Evolutionary conservation across 2,797 vertebrate genomes (phyloP), one percentile per base, ranked within the genome.

Genomic region (Danio kyathit): DNA sequence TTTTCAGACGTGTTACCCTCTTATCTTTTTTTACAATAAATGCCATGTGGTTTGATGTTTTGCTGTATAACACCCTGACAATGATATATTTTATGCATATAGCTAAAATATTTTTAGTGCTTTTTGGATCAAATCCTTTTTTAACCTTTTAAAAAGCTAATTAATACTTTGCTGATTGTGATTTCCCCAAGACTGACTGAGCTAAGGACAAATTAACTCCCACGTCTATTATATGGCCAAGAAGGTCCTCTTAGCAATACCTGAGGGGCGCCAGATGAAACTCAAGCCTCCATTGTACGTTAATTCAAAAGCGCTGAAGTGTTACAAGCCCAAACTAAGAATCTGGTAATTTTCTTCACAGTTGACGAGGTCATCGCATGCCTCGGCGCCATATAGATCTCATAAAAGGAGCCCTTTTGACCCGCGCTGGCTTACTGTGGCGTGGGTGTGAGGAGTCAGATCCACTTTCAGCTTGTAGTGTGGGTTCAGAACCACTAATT

Each of bases 361-460:
- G 66, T 54, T 82, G 80, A 71, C 21, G 64, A 65, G 52, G 59
- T 72, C 59, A 77, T 77, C 61, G 64, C 67, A 82, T 43, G 67
- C 74, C 74, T 73, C 67, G 40, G 67, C 4, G 21, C 21, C 1
- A 9, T 43, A 57, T 17, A 40, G 41, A 67, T 38, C 51, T 67
- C 19, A 14, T 77, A 40, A 46, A 65, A 67, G 6, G 46, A 2
- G 17, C 29, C 9, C 29, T 70, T 60, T 43, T 71, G 56, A 71
- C 66, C 66, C 16, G n/a, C 51, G 38, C n/a, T 76, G 51, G 40
- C 51, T 57, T 67, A 48, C 5, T 57, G 6, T 21, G 41, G 65
- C 10, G 66, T 52, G 19, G 66, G 66, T 17, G 51, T 59, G 6
- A 66, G 64, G 51, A 71, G 7, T 71, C 46, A 43, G 57, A 69